Base-by-base conservation (phyloP, 2,888 invertebrate genomes). In the Lithophane semibrunnea region DNA sequence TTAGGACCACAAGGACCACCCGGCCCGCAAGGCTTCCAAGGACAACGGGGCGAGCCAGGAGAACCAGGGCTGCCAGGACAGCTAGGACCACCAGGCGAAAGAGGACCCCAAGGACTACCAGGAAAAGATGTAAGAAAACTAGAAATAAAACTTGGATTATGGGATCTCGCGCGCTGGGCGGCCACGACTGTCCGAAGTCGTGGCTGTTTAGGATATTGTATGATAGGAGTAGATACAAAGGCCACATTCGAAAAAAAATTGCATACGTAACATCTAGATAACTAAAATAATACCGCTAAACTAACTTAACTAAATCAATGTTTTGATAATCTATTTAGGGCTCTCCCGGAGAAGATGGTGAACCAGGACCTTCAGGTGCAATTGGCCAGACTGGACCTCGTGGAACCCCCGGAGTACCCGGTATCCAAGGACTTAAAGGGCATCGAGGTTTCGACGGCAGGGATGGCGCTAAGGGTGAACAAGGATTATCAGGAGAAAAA, bases 401-500 rank as follows among this genome's bases (percentile, higher is more conserved):
- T 86, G 99, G 99, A 0, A 93, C 97, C 13, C 97, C 97, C 0
- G 97, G 99, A 60, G 96, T 98, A 93, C 98, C 98, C 0, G 98
- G 98, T 0, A 95, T 98, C 9, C 98, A 98, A 4, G 99, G 99
- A 4, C 93, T 97, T 0, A 99, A 99, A 94, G 99, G 99, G 0
- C 98, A 99, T 92, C 97, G 98, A 70, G 99, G 99, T 3, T 98
- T 98, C 88, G 97, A 97, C 67, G 99, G 99, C 37, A 94, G 98
- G 77, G 98, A 98, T 90, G 99, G 99, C 0, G 95, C 97, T 7
- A 99, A 98, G 93, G 99, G 99, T 8, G 98, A 98, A 87, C 98
- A 97, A 92, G 99, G 99, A 0, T 91, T 96, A 3, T 75, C 96
- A 7, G 99, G 99, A 47, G 98, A 98, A 87, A 98, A 98, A 90